These are phyloP conservation scores for Frieseomelitta varia DNA, from an alignment of 1,140 invertebrate species.

Conservation along the genomic window DNA sequence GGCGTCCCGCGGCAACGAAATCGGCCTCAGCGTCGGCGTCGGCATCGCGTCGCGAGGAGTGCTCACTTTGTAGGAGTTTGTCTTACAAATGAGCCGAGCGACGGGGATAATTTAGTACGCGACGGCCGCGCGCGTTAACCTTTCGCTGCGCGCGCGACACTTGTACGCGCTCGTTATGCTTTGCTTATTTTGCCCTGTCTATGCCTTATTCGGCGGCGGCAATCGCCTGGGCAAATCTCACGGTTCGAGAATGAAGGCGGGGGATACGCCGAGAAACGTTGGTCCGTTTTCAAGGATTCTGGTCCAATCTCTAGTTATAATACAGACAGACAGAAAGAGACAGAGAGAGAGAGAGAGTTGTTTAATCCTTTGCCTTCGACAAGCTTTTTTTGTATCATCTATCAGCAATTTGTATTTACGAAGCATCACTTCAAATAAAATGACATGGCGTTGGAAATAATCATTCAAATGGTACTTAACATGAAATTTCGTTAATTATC, in stretches of 20 bases:
- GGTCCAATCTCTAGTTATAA: background rate
- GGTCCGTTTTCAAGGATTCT: background rate
- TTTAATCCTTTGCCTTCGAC: too few relatives aligned
- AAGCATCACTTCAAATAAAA: too few relatives aligned
- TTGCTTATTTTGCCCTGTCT: constrained; percentile 62
- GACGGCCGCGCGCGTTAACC: constrained; percentile 67
- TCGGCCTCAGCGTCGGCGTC: background rate
- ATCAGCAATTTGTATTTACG: too few relatives aligned
- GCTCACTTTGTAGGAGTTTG: constrained; percentile 71
- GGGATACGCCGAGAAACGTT: background rate
- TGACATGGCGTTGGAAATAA: too few relatives aligned
- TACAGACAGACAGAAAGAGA: background rate
- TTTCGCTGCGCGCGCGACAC: constrained; percentile 69
- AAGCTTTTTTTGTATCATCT: too few relatives aligned
- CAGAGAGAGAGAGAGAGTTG: background rate
- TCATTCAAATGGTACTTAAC: too few relatives aligned
- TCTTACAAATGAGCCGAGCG: constrained; percentile 81
- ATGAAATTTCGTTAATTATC: too few relatives aligned
- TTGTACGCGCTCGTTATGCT: constrained; percentile 71
- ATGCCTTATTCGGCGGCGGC: background rate
- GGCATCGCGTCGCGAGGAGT: constrained; percentile 4
- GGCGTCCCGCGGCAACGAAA: constrained; percentile 24
- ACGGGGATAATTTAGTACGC: constrained; percentile 79
- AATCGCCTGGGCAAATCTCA: background rate
- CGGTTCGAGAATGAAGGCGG: background rate